Evolutionary conservation across 2,113 vertebrate species (phyloP), one percentile per base, ranked within the genome.

Genomic region (Macquaria ambigua): DNA sequence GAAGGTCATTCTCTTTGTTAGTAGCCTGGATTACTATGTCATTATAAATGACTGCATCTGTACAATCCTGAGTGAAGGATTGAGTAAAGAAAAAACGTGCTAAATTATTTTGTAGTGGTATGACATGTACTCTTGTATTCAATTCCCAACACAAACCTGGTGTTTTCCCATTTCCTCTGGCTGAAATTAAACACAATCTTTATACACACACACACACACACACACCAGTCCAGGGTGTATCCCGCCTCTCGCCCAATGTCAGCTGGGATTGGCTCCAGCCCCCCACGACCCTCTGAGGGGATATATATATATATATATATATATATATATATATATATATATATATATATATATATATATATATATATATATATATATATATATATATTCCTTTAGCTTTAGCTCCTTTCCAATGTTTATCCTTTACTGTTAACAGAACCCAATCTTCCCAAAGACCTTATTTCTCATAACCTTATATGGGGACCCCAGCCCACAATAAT

Each of bases 401-500:
- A 34, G 3, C 31, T 34, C 79, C 41, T 78, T n/a, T 68, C 11
- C 10, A 5, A 3, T 14, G 58, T 37, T 31, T 16, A 66, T 56
- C 25, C 12, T 62, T 77, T 46, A 48, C 23, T 50, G 4, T 56
- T 41, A n/a, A 61, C 6, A 28, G 20, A 87, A 18, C 31, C 5
- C 15, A 48, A 68, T 46, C 16, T 71, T 79, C 48, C 43, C 34
- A 77, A 39, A 81, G 34, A 25, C 34, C 0, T 37, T 3, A 41
- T 75, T 67, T 77, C 76, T 64, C 58, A 77, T 28, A 63, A 61
- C 11, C 31, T 48, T 70, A 71, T 66, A 63, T 23, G 56, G 25
- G 69, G 72, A 87, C 31, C 61, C 66, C 14, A 21, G 69, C 55
- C 34, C 59, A 82, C 71, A 81, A 81, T 73, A 39, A 88, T 71